Percentiles rank a stretch among this genome's conserved stretches.
These are phyloP conservation scores for Helleia helle DNA, from an alignment of 2,888 invertebrate genomes.

Conservation along the genomic window DNA sequence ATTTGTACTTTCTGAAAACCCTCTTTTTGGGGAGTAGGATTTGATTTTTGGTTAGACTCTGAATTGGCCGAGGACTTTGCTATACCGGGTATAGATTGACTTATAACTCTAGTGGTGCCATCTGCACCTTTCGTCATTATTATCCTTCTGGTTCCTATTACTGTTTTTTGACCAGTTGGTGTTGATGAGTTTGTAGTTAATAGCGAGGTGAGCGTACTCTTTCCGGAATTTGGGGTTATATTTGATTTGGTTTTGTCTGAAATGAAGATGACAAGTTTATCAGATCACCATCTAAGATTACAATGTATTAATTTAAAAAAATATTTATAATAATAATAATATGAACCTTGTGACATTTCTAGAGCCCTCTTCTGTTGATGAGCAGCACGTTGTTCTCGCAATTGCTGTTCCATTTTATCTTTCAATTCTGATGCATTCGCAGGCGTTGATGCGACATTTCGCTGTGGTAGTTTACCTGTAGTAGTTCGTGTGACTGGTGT, in stretches of 20 bases:
- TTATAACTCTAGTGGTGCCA: conserved; percentile 77
- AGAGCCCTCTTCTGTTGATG: conserved; percentile 90
- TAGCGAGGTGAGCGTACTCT: conserved; percentile 79
- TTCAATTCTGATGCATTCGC: conserved; percentile 83
- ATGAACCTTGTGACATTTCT: conserved; percentile 77
- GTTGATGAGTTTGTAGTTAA: conserved; percentile 66
- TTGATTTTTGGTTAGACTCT: conserved; percentile 41
- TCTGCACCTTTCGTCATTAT: conserved; percentile 85
- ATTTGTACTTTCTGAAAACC: conserved; percentile 89
- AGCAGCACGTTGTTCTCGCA: conserved; percentile 89
- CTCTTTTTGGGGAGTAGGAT: conserved; percentile 48
- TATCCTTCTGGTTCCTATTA: conserved; percentile 78
- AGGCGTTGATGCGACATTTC: conserved; percentile 55
- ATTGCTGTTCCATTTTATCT: conserved; percentile 93
- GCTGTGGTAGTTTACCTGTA: conserved; percentile 79
- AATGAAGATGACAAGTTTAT: conserved; percentile 15
- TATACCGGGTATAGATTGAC: conserved; percentile 68
- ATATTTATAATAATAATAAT: conserved; percentile 1
- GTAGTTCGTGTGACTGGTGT: conserved; percentile 87
- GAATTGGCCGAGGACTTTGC: conserved; percentile 47
- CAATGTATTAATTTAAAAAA: neutral
- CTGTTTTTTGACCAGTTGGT: conserved; percentile 76
- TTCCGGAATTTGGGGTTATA: conserved; percentile 72
- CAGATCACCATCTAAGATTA: too few species aligned
- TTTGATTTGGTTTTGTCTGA: conserved; percentile 53